Evolutionary conservation across 2,797 vertebrate genomes (phyloP).

Genomic region (Hemibagrus guttatus): DNA sequence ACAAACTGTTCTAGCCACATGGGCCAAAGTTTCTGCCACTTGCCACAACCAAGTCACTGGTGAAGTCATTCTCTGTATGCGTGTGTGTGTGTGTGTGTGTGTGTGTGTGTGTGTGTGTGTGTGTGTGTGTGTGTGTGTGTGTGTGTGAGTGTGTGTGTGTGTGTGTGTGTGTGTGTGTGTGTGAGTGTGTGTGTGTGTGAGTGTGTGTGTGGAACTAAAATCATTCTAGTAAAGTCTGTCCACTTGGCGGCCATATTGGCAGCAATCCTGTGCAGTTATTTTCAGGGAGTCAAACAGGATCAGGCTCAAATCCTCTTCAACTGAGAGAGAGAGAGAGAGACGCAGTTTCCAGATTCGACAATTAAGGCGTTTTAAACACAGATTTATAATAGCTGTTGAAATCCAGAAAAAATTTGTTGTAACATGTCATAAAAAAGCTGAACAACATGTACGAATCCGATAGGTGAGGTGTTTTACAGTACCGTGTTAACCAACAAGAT

Average conservation of each 20-base stretch:
- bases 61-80: background rate
- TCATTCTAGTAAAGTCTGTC: background rate
- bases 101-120: background rate
- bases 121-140: background rate
- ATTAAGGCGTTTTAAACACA: background rate
- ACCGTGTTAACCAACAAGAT: background rate
- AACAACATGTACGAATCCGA: background rate
- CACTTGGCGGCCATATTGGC: slow-evolving; percentile 2
- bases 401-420: no score
- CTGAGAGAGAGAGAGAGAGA: background rate
- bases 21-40: background rate
- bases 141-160: background rate
- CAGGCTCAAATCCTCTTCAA: background rate
- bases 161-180: background rate
- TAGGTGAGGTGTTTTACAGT: background rate
- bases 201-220: background rate
- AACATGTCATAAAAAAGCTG: background rate
- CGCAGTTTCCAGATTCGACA: background rate
- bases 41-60: slow-evolving; percentile 15
- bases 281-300: background rate
- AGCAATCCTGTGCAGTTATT: background rate
- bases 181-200: background rate
- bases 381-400: background rate
- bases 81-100: background rate
- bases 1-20: slow-evolving; percentile 14